These are phyloP conservation scores for Trisateles emortualis DNA, from an alignment of 2,888 invertebrate species.

Conservation along the genomic window DNA sequence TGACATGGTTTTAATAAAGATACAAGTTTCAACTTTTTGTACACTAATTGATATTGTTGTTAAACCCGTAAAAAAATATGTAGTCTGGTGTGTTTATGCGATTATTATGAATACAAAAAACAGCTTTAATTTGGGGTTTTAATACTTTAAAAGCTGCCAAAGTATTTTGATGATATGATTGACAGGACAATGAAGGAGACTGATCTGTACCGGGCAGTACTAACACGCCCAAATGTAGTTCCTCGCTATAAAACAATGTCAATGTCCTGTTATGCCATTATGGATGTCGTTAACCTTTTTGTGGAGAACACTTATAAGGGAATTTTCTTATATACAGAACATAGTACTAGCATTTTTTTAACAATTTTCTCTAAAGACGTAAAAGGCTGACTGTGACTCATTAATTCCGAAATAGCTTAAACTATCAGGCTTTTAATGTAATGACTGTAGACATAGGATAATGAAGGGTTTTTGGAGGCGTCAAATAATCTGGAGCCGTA, in stretches of 20 bases:
- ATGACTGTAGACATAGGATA: too few species aligned
- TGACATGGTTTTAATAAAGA: constrained; percentile 17
- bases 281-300: constrained; percentile 48
- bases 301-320: constrained; percentile 17
- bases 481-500: too few species aligned
- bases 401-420: too few species aligned
- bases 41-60: constrained; percentile 4
- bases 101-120: constrained; percentile 13
- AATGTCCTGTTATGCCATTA: constrained; percentile 58
- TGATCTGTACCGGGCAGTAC: constrained; percentile 48
- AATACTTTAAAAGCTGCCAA: constrained; percentile 28
- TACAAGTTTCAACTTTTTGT: constrained; percentile 9
- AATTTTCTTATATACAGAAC: not conserved
- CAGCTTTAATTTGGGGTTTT: constrained; percentile 11
- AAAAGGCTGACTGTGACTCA: too few species aligned
- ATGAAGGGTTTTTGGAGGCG: too few species aligned
- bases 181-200: constrained; percentile 68
- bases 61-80: constrained; percentile 20
- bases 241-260: constrained; percentile 55
- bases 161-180: constrained; percentile 56
- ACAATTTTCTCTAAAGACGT: too few species aligned
- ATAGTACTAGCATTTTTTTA: not conserved
- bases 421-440: too few species aligned
- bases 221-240: constrained; percentile 53
- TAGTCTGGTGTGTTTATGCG: constrained; percentile 21